phyloP scores from a whole-genome alignment of 1,140 invertebrate genomes.

The Xylocopa sonorina region DNA sequence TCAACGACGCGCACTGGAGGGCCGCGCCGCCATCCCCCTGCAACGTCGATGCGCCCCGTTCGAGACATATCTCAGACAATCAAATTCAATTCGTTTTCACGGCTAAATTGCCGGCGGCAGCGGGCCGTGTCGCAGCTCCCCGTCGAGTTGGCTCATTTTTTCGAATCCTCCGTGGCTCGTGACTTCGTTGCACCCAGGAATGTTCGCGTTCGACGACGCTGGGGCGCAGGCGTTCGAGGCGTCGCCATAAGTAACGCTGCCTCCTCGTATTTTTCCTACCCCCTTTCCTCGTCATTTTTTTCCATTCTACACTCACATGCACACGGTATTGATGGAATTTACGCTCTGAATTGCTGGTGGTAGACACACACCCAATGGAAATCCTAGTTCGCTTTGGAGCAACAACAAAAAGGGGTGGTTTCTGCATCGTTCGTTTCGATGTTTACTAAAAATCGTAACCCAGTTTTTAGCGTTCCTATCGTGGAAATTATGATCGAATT shows the following conservation, averaged over 20 bases:
- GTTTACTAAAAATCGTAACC: too few relatives aligned
- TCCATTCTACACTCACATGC: neutral
- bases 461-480: too few relatives aligned
- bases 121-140: neutral
- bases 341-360: too few relatives aligned
- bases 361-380: too few relatives aligned
- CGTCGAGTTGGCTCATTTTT: constrained; percentile 1
- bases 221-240: neutral
- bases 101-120: constrained; percentile 11
- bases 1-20: neutral
- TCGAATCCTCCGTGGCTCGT: neutral
- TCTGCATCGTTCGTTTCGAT: too few relatives aligned
- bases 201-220: neutral
- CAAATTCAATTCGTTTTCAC: constrained; percentile 37
- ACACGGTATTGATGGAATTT: neutral
- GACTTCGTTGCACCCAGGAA: neutral
- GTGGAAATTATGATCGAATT: too few relatives aligned
- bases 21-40: constrained; percentile 21
- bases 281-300: too few relatives aligned
- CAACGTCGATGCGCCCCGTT: neutral
- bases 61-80: constrained; percentile 35
- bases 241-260: neutral
- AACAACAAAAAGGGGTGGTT: too few relatives aligned
- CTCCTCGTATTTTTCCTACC: neutral
- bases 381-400: too few relatives aligned